Evolutionary conservation across 2,113 vertebrate genomes (phyloP), one percentile per base, ranked within the genome.

Genomic region (Actenoides lindsayi): DNA sequence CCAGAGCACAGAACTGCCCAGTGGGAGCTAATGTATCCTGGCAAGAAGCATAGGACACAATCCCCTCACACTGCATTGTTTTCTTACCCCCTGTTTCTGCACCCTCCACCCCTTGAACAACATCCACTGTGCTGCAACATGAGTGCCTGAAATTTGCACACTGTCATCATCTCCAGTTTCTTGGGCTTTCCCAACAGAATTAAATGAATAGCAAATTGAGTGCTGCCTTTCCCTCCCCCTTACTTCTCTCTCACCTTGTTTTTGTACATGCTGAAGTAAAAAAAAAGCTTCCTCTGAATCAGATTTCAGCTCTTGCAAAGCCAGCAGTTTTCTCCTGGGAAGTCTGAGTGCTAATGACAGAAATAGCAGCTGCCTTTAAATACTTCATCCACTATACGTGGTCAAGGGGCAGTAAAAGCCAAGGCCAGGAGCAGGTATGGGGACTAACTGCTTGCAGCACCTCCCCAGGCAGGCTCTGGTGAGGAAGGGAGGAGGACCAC

Each of bases 261-360:
- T 94, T 83, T 83, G 31, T 74, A 50, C 7, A 24, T 51, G 33
- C 77, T 82, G 41, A 94, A 94, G 83, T 48, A 44, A 85, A 89
- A 93, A 89, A 93, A 91, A 93, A 77, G 37, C 89, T 93, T 81
- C 70, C 81, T 87, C 87, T 79, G 83, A 96, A 78, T 95, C 94
- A 94, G 84, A 90, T 77, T 93, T 93, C 88, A 93, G 90, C 90
- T 95, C 91, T 87, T 74, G 93, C 39, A 84, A 63, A 83, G 92
- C 90, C 92, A 95, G 78, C 70, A 53, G 30, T 79, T 64, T 90
- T 84, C 83, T 91, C 78, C 56, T 28, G 74, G 51, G 81, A 91
- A 89, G 86, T 44, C 95, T 95, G 83, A 14, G 48, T 65, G 81
- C 63, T 91, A 91, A 83, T 50, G 87, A 77, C 76, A 86, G 83